These are phyloP conservation scores for Agrochola lychnidis DNA, from an alignment of 2,888 invertebrate genomes.

Conservation along the genomic window DNA sequence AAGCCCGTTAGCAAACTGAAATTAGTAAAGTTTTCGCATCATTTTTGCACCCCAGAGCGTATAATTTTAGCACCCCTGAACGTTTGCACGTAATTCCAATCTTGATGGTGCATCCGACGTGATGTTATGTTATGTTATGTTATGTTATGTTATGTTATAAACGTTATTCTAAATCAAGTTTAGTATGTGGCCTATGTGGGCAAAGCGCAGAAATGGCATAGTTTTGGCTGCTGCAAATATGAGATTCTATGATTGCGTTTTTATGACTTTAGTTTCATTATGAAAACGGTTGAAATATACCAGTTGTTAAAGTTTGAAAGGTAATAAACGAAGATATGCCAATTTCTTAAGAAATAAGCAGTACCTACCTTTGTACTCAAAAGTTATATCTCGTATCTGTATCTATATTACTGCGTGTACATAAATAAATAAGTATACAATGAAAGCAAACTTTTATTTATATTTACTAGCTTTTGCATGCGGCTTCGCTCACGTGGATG, in stretches of 20 bases:
- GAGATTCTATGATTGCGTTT: conserved; percentile 15
- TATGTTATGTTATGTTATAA: conserved; percentile 11
- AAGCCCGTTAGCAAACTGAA: conserved; percentile 30
- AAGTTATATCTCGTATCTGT: too few relatives aligned
- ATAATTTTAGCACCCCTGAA: conserved; percentile 26
- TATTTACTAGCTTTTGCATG: too few relatives aligned
- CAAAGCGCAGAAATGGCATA: neutral
- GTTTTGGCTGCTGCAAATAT: neutral
- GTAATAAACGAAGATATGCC: neutral
- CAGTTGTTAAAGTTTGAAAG: neutral
- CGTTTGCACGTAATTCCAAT: conserved; percentile 38
- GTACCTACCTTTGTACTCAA: too few relatives aligned
- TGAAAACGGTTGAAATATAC: neutral
- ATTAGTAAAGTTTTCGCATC: conserved; percentile 61
- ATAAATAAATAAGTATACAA: too few relatives aligned
- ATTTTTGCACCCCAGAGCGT: conserved; percentile 32
- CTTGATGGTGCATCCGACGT: conserved; percentile 37
- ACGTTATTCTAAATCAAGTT: conserved; percentile 11
- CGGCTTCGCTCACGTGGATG: too few relatives aligned
- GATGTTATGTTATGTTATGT: neutral
- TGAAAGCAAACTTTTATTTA: too few relatives aligned
- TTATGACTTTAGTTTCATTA: conserved; percentile 17
- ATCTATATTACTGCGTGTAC: too few relatives aligned
- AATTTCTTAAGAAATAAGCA: too few relatives aligned
- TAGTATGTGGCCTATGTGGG: neutral